Base-by-base conservation (phyloP, 2,113 vertebrate genomes). In the Hyla sarda region DNA sequence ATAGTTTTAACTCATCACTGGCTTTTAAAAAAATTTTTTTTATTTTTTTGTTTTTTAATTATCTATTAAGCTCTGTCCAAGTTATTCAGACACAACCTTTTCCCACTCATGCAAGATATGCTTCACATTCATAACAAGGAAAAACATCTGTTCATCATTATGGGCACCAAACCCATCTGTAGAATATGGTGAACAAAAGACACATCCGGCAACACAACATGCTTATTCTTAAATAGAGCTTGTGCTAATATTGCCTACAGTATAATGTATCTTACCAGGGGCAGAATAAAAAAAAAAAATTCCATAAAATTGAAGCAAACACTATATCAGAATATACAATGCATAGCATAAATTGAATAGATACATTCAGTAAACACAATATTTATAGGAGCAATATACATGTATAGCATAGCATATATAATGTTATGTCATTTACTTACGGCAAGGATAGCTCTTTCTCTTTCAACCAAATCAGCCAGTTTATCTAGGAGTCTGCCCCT, bases 401-500 rank as follows among this genome's bases (percentile, higher is more conserved):
- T 41, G n/a, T 41, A 41, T 41, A 5, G 41, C 8, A 41, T 41
- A 41, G 41, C 41, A 41, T 41, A 41, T 41, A 41, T 41, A 41
- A 52, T 19, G 13, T 52, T 19, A 32, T 30, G 30, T 41, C 1
- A 75, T 17, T 32, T 50, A 93, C 96, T 96, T 93, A 99, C 98
- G 32, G 98, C 97, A 60, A 99, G 95, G 89, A 96, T 92, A 41
- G 95, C 89, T n/a, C 97, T 94, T 92, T 99, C 98, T 87, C 97
- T 93, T 91, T 99, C 98, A 17, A 99, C 97, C 91, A 99, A 89
- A 90, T 99, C 97, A 2, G 98, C 98, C 48, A 99, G 93, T 87
- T 97, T 99, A 83, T 96, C 95, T 90, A 99, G 76, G 82, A 99
- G 95, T n/a, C 93, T 93, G 9, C 97, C 97, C 82, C 98, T 94